Evolutionary conservation across 2,113 vertebrate genomes (phyloP), one percentile per base, ranked within the genome.

Genomic region (Caranx melampygus): DNA sequence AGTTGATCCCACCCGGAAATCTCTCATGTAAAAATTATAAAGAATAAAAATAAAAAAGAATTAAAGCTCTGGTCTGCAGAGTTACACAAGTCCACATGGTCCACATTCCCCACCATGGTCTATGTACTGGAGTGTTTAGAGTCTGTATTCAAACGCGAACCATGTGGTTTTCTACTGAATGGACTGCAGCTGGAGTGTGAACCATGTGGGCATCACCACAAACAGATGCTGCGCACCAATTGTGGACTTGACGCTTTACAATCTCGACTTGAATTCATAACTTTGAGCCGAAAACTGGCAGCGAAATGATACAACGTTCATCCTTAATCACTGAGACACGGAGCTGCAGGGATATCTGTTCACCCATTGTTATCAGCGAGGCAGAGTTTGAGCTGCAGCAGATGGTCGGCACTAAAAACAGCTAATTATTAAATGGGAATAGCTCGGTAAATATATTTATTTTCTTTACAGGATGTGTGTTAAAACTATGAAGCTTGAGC

Each of bases 121-220:
- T 59, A 26, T 49, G 71, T 42, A 59, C 62, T 45, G 21, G 20
- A 79, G 71, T 44, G 63, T 57, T 73, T 57, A 63, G 58, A 52
- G 61, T 72, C 47, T 79, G 45, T 45, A 65, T 85, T 87, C 45
- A 83, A 68, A 87, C 79, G 60, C 6, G 51, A 83, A 78, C 63
- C 74, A 74, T 85, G 86, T 85, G 87, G 66, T 65, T 72, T 72
- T 75, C 16, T 45, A 16, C 79, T 75, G 78, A 51, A 66, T 64
- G 42, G 49, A 47, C 63, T 67, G 72, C 79, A 87, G 89, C 89
- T 85, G 77, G 62, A 76, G 72, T 42, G 18, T 37, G 45, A 51
- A 54, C 58, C 45, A 16, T 12, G 58, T 67, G 42, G 85, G 18
- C 52, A 35, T 77, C 61, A 61, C 45, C 13, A 63, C 35, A 83